phyloP scores from a whole-genome alignment of 2,888 invertebrate species.

The Ernsta delagoae region DNA sequence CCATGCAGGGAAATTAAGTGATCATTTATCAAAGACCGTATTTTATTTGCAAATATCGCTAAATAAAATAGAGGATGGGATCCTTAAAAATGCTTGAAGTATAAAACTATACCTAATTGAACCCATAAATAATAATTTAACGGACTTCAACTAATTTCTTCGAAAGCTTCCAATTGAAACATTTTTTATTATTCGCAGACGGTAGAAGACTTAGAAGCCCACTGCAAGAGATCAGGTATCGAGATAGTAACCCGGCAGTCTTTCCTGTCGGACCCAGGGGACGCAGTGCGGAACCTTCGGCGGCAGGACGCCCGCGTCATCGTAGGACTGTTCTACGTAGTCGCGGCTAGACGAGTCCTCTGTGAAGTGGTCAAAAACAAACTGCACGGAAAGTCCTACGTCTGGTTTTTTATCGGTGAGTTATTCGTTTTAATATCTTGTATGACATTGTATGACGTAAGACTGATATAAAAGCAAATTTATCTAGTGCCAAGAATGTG shows the following conservation, averaged over 20 bases:
- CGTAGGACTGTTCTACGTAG: conserved; percentile 99
- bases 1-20: too few relatives aligned
- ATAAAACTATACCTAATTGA: too few relatives aligned
- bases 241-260: conserved; percentile 98
- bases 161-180: neutral
- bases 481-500: too few relatives aligned
- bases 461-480: too few relatives aligned
- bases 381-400: conserved; percentile 97
- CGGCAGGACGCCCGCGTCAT: conserved; percentile 99
- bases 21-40: too few relatives aligned
- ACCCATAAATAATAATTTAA: too few relatives aligned
- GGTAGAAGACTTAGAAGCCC: conserved; percentile 97
- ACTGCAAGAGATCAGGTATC: conserved; percentile 96
- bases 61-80: too few relatives aligned
- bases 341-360: conserved; percentile 97
- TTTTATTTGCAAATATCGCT: too few relatives aligned
- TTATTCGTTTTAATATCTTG: too few relatives aligned
- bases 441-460: too few relatives aligned
- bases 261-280: conserved; percentile 98
- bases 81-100: too few relatives aligned
- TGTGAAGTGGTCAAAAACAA: conserved; percentile 98
- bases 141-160: too few relatives aligned
- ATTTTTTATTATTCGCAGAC: conserved; percentile 86
- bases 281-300: conserved; percentile 97
- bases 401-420: conserved; percentile 99